Evolutionary conservation across 2,113 vertebrate genomes (phyloP).

Genomic region (Monopterus albus): DNA sequence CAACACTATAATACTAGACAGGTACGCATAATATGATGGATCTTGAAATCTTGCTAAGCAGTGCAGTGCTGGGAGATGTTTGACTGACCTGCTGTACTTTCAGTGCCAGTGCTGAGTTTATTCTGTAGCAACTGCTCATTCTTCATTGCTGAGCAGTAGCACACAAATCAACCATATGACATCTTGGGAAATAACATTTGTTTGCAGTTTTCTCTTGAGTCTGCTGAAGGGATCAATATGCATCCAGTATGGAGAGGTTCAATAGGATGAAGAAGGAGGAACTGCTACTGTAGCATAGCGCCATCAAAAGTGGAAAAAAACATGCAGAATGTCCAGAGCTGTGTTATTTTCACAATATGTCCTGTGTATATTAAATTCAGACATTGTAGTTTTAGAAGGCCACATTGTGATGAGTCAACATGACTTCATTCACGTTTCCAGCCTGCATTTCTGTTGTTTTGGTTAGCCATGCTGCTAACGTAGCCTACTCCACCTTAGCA

Average conservation of each 20-base stretch:
- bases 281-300: too few species aligned
- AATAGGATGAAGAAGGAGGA: background rate
- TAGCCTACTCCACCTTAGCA: too few species aligned
- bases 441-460: too few species aligned
- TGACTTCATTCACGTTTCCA: too few species aligned
- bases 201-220: background rate
- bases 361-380: too few species aligned
- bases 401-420: too few species aligned
- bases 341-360: too few species aligned
- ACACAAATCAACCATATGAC: background rate
- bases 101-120: background rate
- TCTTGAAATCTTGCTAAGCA: background rate
- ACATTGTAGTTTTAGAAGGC: too few species aligned
- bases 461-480: too few species aligned
- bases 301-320: too few species aligned
- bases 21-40: background rate
- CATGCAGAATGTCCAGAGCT: too few species aligned
- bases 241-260: background rate
- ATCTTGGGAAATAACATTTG: background rate
- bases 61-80: background rate
- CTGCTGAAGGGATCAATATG: background rate
- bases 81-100: background rate
- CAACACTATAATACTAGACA: background rate
- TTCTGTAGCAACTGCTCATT: background rate
- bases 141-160: background rate